phyloP scores from a whole-genome alignment of 2,797 vertebrate species.

The Luscinia megarhynchos region DNA sequence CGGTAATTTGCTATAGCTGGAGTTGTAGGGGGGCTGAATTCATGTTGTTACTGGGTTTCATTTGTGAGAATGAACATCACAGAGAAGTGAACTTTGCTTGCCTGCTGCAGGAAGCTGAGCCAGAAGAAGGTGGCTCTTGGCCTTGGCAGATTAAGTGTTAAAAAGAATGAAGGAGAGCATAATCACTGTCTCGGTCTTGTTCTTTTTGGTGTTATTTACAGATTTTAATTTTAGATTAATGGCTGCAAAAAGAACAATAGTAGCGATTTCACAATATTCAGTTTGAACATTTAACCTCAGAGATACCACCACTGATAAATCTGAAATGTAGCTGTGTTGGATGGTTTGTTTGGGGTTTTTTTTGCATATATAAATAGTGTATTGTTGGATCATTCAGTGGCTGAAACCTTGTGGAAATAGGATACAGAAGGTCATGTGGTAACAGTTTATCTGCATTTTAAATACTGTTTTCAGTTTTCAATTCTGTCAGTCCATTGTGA shows the following conservation, averaged over 20 bases:
- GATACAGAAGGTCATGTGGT: neutral
- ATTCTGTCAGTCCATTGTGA: neutral
- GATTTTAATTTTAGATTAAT: neutral
- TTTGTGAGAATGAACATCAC: fast-evolving
- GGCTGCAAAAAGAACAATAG: neutral
- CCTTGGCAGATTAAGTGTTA: neutral
- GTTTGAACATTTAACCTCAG: neutral
- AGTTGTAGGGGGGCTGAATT: neutral
- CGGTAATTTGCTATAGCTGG: neutral
- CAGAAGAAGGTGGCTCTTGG: neutral
- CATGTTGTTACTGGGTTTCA: fast-evolving
- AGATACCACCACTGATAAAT: neutral
- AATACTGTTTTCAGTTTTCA: neutral
- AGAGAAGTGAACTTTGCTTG: neutral
- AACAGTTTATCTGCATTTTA: neutral
- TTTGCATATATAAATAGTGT: neutral
- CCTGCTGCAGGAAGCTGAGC: neutral
- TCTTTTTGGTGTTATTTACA: neutral
- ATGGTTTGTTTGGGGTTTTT: neutral
- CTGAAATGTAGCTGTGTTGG: neutral
- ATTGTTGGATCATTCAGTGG: neutral
- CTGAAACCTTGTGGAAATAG: neutral
- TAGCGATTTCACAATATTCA: neutral
- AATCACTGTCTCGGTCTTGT: neutral
- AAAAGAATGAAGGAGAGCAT: neutral